Conservation (phyloP, 2,797 vertebrate genomes). For the Phrynocephalus guinanensis region DNA sequence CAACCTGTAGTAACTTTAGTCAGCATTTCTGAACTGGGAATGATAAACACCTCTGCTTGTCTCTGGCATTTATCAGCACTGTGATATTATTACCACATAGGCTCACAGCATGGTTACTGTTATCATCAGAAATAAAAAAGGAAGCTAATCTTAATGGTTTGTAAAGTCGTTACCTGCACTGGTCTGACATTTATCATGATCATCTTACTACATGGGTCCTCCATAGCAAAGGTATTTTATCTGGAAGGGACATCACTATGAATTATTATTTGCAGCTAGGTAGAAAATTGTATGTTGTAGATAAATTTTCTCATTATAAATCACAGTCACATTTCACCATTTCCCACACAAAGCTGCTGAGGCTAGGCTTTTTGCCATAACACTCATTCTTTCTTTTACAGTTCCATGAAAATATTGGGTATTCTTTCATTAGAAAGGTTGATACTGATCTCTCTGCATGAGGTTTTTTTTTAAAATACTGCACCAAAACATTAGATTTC, state of each 20-base stretch:
- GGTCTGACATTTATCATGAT: conserved; percentile 96
- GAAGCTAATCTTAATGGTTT: conserved; percentile 93
- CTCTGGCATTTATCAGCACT: conserved; percentile 85
- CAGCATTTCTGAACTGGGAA: conserved; percentile 83
- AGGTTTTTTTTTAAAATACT: conserved; percentile 35
- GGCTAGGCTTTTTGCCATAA: conserved; percentile 83
- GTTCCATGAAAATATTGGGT: conserved; percentile 78
- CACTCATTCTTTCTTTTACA: conserved; percentile 73
- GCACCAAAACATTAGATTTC: background rate
- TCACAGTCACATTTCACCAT: conserved; percentile 95
- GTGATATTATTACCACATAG: conserved; percentile 91
- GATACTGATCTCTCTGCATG: conserved; percentile 62
- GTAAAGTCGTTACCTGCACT: conserved; percentile 98
- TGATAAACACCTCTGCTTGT: conserved; percentile 84
- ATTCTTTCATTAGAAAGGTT: conserved; percentile 78
- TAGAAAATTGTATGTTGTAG: conserved; percentile 99
- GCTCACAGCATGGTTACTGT: conserved; percentile 85
- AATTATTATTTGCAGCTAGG: conserved; percentile 99
- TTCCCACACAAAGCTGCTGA: conserved; percentile 95
- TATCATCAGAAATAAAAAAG: conserved; percentile 84
- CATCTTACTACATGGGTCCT: conserved; percentile 89
- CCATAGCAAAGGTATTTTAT: conserved; percentile 94
- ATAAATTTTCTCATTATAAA: conserved; percentile 96
- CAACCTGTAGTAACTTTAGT: conserved; percentile 86
- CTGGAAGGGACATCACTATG: conserved; percentile 95